A percentile compares a stretch with the other conserved stretches of the same genome.
Conservation (phyloP, 2,888 invertebrate genomes). For the Globia sparganii region DNA sequence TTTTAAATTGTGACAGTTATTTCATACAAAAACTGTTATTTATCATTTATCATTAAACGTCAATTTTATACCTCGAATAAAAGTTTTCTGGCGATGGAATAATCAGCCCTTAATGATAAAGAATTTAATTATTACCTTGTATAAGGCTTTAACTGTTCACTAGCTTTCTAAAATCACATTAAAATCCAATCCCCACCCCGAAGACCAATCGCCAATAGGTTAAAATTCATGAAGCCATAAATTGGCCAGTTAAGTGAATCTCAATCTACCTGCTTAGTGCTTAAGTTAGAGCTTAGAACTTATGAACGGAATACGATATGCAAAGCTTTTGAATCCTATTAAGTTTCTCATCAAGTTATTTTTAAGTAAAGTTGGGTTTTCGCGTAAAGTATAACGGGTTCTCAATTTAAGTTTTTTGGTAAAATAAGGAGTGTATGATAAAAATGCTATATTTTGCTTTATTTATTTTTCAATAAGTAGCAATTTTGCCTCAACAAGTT, state of each 20-base stretch:
- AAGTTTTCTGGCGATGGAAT: too few relatives aligned
- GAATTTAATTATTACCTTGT: neutral
- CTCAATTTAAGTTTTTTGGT: too few relatives aligned
- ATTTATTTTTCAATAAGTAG: too few relatives aligned
- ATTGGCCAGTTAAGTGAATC: conserved; percentile 42
- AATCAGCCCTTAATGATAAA: too few relatives aligned
- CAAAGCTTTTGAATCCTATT: conserved; percentile 46
- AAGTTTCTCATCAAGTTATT: conserved; percentile 53
- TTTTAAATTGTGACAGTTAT: too few relatives aligned
- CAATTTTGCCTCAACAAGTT: neutral
- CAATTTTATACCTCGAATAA: too few relatives aligned
- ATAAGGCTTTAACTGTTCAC: neutral
- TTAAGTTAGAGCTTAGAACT: conserved; percentile 56
- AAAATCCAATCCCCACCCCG: neutral
- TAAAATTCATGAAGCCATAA: conserved; percentile 50
- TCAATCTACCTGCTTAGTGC: conserved; percentile 53
- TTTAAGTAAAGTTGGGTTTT: conserved; percentile 32
- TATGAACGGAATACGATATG: conserved; percentile 58
- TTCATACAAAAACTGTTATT: too few relatives aligned
- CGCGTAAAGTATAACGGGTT: neutral
- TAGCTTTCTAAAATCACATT: neutral
- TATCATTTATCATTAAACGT: too few relatives aligned
- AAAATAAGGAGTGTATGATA: neutral
- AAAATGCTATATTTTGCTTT: too few relatives aligned
- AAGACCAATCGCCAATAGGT: conserved; percentile 10